Percentiles rank a stretch among this genome's conserved stretches.
phyloP scores from a whole-genome alignment of 2,888 invertebrate genomes.

The Callimorpha dominula region DNA sequence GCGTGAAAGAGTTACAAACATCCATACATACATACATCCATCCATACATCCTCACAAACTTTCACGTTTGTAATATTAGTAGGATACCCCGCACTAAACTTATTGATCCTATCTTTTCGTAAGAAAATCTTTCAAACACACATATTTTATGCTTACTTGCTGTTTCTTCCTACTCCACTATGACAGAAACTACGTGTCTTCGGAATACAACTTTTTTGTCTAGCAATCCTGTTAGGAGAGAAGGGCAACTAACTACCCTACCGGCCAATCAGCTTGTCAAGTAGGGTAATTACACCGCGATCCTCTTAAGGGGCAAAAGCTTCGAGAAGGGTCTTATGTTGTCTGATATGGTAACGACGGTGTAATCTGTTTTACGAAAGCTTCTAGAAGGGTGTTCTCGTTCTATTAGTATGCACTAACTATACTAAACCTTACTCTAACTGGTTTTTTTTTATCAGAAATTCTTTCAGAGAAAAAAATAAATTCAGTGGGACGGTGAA shows the following conservation, averaged over 20 bases:
- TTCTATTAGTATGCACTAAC: not conserved
- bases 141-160: not conserved
- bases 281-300: conserved; percentile 7
- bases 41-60: too few species aligned
- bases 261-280: conserved; percentile 9
- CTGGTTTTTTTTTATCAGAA: too few species aligned
- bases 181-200: not conserved
- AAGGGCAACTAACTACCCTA: not conserved
- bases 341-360: conserved; percentile 6
- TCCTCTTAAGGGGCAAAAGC: conserved; percentile 1
- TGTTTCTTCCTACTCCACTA: not conserved
- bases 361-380: not conserved
- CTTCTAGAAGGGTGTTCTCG: not conserved
- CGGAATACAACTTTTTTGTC: not conserved
- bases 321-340: conserved; percentile 8
- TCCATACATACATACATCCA: too few species aligned
- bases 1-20: too few species aligned
- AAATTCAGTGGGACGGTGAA: too few species aligned
- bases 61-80: too few species aligned
- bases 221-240: not conserved
- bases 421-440: too few species aligned
- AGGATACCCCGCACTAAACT: not conserved
- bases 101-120: not conserved
- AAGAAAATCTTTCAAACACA: not conserved
- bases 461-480: too few species aligned